Base-by-base conservation (phyloP, 2,888 invertebrate species). In the Dastarcus helophoroides region DNA sequence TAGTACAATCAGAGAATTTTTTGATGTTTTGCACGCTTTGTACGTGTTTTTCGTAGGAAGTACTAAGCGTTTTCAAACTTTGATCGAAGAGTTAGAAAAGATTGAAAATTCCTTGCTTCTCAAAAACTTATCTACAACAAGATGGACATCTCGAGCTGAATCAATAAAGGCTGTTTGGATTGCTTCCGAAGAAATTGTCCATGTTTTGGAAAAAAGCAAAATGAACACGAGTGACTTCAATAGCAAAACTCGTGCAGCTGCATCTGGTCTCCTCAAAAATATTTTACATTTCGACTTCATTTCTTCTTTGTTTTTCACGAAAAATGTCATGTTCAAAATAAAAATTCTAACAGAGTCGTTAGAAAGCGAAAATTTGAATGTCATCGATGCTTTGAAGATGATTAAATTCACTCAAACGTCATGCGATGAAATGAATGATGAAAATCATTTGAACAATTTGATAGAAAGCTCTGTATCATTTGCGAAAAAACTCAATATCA, bases 121-220 rank as follows among this genome's bases (percentile, higher is more conserved):
- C 3, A 26, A 31, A 31, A 26, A 31, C 16, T 26, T 15, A 25
- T 31, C 31, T 8, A 26, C 24, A 31, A 14, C 31, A 10, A 7
- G 31, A 15, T 31, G 31, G 31, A 26, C 26, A 14, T 24, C 31
- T 9, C 12, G 31, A 24, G 31, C 31, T 11, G 22, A 31, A 26
- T 26, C 31, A 6, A 14, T 31, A 22, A 26, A 31, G 26, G 31
- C 31, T n/a, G 17, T 26, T n/a, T 14, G 14, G 8, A 31, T 24
- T 2, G 14, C 31, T 8, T 31, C 9, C 16, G 31, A 31, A n/a
- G 9, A 10, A 4, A 24, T 26, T 4, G 4, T n/a, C n/a, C n/a
- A n/a, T 22, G 22, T 29, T 22, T 19, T 21, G 22, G 9, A 21
- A 29, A n/a, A 29, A 10, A 27, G 4, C 9, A 3, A 21, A 14